Conservation (phyloP, 1,140 invertebrate species). For the Drosophila eugracilis region DNA sequence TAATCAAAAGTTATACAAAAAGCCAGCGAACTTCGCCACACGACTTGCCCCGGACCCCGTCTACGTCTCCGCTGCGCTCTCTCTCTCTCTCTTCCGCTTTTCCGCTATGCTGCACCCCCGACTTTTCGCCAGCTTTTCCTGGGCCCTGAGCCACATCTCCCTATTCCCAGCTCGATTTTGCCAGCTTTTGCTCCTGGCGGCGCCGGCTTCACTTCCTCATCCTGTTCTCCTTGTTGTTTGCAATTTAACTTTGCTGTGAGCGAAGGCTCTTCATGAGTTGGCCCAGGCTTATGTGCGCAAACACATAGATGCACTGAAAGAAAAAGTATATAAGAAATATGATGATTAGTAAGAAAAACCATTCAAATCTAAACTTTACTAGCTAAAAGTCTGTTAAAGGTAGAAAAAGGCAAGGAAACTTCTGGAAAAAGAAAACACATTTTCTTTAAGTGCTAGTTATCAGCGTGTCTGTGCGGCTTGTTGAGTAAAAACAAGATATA, state of each 20-base stretch:
- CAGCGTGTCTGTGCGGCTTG: slow-evolving; percentile 19
- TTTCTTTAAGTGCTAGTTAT: slow-evolving; percentile 3
- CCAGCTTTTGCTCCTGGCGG: slow-evolving; percentile 14
- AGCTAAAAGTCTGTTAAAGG: too few relatives aligned
- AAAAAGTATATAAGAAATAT: too few relatives aligned
- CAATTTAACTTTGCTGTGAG: slow-evolving; percentile 75
- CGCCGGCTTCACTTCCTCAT: slow-evolving; percentile 21
- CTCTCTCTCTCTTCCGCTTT: too few relatives aligned
- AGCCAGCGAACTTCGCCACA: slow-evolving; percentile 76
- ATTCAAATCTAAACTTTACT: too few relatives aligned
- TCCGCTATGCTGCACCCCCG: too few relatives aligned
- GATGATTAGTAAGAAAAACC: too few relatives aligned
- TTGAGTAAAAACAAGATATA: slow-evolving; percentile 67
- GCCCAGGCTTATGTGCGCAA: slow-evolving; percentile 39
- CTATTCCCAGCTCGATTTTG: slow-evolving; percentile 28
- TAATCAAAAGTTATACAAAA: slow-evolving; percentile 82
- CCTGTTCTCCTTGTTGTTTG: slow-evolving; percentile 58
- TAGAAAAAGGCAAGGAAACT: too few relatives aligned
- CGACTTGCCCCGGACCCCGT: slow-evolving; percentile 30
- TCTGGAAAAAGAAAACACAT: too few relatives aligned
- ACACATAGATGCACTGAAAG: slow-evolving; percentile 17
- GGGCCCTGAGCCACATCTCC: slow-evolving; percentile 6
- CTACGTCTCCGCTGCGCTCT: too few relatives aligned
- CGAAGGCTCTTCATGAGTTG: slow-evolving; percentile 49
- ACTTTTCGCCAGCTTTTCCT: slow-evolving; percentile 5